Evolutionary conservation across 2,888 invertebrate species (phyloP).

Genomic region (Drosophila conformis): DNA sequence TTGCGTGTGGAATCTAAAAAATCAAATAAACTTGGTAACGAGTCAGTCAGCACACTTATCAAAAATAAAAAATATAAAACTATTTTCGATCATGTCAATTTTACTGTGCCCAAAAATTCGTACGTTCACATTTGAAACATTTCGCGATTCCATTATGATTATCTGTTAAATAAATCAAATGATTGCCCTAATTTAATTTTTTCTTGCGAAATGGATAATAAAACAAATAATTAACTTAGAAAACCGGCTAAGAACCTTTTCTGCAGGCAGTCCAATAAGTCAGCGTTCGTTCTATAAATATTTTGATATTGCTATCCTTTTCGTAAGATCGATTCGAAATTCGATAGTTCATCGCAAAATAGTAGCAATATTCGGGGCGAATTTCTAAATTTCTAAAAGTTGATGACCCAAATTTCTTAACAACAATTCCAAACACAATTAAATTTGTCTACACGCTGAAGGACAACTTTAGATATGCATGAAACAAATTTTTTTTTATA

Average conservation of each 20-base stretch:
- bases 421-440: background rate
- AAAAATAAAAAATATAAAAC: background rate
- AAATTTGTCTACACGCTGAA: background rate
- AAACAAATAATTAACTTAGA: background rate
- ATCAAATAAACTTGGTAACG: background rate
- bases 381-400: background rate
- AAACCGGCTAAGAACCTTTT: background rate
- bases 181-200: background rate
- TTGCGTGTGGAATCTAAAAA: slow-evolving; percentile 33
- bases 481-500: background rate
- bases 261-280: background rate
- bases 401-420: background rate
- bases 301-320: background rate
- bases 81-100: background rate
- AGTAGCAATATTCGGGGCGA: background rate
- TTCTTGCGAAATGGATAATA: background rate
- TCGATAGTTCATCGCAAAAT: background rate
- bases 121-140: background rate
- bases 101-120: background rate
- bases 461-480: background rate
- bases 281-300: background rate
- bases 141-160: background rate
- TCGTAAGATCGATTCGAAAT: background rate
- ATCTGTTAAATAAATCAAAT: background rate
- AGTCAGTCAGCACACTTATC: background rate